phyloP scores from a whole-genome alignment of 2,888 invertebrate genomes.

The Stenurella melanura region DNA sequence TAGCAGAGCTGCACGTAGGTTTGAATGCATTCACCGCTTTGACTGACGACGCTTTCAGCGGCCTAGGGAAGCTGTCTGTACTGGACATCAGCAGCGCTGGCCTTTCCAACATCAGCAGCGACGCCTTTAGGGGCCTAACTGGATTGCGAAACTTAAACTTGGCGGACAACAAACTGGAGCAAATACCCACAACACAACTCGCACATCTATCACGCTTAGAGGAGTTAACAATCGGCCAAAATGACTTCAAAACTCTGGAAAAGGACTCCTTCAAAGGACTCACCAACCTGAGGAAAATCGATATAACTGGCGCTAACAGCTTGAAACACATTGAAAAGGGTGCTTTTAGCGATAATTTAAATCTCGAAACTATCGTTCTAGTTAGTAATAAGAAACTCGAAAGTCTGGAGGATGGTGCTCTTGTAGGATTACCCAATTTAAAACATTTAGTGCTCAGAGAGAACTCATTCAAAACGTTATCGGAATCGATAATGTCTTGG shows the following conservation, averaged over 20 bases:
- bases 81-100: slow-evolving; percentile 89
- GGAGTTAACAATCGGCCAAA: slow-evolving; percentile 88
- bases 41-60: slow-evolving; percentile 86
- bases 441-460: slow-evolving; percentile 85
- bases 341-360: slow-evolving; percentile 87
- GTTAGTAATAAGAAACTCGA: slow-evolving; percentile 86
- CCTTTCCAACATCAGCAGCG: slow-evolving; percentile 84
- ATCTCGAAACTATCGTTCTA: slow-evolving; percentile 85
- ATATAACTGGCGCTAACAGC: slow-evolving; percentile 86
- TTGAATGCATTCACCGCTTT: slow-evolving; percentile 87
- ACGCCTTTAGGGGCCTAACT: slow-evolving; percentile 85
- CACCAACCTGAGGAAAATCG: slow-evolving; percentile 84
- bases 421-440: slow-evolving; percentile 87
- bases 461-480: slow-evolving; percentile 84
- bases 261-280: slow-evolving; percentile 86
- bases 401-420: slow-evolving; percentile 84
- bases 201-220: slow-evolving; percentile 84
- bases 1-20: slow-evolving; percentile 90
- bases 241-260: slow-evolving; percentile 83
- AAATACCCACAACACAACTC: slow-evolving; percentile 85
- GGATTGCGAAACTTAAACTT: slow-evolving; percentile 86
- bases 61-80: slow-evolving; percentile 83
- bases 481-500: slow-evolving; percentile 88
- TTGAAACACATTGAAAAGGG: slow-evolving; percentile 84
- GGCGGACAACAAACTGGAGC: slow-evolving; percentile 85